These are phyloP conservation scores for Hymenopus coronatus DNA, from an alignment of 2,888 invertebrate genomes.

Conservation along the genomic window DNA sequence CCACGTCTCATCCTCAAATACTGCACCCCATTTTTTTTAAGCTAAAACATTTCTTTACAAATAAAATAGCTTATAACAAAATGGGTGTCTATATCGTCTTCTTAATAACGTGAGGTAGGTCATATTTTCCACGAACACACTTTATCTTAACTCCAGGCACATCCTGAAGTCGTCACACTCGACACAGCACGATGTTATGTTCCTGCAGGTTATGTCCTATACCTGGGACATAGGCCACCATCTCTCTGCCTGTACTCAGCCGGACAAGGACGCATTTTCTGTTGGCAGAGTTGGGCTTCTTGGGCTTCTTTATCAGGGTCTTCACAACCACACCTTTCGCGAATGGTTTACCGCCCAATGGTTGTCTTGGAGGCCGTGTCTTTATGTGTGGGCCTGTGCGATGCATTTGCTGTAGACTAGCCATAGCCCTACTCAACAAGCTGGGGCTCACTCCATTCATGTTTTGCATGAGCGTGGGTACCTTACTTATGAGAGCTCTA, in stretches of 20 bases:
- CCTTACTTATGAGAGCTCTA: no score
- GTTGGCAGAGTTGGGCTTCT: slow-evolving; percentile 99
- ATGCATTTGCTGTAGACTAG: slow-evolving; percentile 70
- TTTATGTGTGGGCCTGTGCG: slow-evolving; percentile 68
- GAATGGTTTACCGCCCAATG: slow-evolving; percentile 79
- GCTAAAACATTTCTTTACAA: not conserved
- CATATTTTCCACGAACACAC: slow-evolving; percentile 92
- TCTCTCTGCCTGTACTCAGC: slow-evolving; percentile 86
- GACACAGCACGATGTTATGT: slow-evolving; percentile 88
- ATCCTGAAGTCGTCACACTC: slow-evolving; percentile 85
- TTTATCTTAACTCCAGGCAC: slow-evolving; percentile 93
- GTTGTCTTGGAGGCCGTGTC: slow-evolving; percentile 63
- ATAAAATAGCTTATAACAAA: not conserved
- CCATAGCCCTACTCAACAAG: slow-evolving; percentile 46
- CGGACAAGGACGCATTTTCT: slow-evolving; percentile 97
- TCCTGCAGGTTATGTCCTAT: slow-evolving; percentile 95
- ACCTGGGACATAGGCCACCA: slow-evolving; percentile 92
- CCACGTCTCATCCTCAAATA: no score
- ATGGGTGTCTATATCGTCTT: slow-evolving; percentile 38
- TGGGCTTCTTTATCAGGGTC: slow-evolving; percentile 93
- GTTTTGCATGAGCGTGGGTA: not conserved
- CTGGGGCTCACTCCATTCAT: not conserved
- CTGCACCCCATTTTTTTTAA: no score
- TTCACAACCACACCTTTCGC: slow-evolving; percentile 88
- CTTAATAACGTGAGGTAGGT: slow-evolving; percentile 86